Percentiles rank a stretch among this genome's conserved stretches.
These are phyloP conservation scores for Sula dactylatra DNA, from an alignment of 2,113 vertebrate genomes.

Conservation along the genomic window DNA sequence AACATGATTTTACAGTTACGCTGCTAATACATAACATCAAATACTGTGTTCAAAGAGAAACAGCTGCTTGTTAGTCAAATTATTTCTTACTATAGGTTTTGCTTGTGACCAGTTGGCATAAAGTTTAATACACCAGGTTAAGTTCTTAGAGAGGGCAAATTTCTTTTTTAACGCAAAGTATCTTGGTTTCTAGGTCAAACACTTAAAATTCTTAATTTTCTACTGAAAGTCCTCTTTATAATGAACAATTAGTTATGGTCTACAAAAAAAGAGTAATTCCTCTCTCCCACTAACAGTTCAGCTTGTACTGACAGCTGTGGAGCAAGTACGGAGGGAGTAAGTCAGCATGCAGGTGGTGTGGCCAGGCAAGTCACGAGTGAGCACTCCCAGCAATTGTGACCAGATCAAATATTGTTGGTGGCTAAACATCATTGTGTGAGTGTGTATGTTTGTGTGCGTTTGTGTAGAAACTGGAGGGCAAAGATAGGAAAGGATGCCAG, in stretches of 20 bases:
- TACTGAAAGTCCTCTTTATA: background rate
- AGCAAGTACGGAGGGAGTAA: background rate
- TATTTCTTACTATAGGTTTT: background rate
- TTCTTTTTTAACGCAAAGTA: background rate
- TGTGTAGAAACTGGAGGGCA: background rate
- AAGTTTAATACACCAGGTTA: background rate
- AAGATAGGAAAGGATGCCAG: background rate
- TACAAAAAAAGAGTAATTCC: background rate
- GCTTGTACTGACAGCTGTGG: background rate
- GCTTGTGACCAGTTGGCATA: background rate
- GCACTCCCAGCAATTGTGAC: background rate
- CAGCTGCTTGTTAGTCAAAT: background rate
- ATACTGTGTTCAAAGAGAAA: background rate
- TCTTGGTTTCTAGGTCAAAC: background rate
- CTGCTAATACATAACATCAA: background rate
- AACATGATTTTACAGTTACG: background rate
- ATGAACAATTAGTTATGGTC: background rate
- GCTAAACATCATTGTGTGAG: background rate
- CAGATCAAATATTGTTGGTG: background rate
- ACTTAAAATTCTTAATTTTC: background rate
- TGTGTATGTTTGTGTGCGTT: rapidly evolving
- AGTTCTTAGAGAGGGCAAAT: background rate
- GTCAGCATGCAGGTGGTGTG: too few species aligned
- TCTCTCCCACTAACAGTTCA: background rate
- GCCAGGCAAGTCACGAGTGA: background rate